Conservation (phyloP, 2,888 invertebrate genomes). For the Drosophila helvetica region DNA sequence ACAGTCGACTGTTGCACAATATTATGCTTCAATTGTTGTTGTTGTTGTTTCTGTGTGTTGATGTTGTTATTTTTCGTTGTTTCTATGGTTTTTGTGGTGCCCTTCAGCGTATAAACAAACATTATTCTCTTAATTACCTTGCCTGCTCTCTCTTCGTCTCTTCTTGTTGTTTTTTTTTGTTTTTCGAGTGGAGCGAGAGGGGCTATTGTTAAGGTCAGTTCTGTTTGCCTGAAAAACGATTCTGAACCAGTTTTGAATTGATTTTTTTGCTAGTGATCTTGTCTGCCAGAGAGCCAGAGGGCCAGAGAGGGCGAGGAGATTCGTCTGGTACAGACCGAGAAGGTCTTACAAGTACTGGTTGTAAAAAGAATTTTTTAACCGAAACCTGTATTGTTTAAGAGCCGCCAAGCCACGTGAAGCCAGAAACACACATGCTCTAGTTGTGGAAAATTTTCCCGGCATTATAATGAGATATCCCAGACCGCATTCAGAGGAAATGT, state of each 20-base stretch:
- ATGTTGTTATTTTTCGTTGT: conserved; percentile 8
- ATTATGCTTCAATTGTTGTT: not conserved
- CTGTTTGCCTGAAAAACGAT: conserved; percentile 16
- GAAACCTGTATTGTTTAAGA: conserved; percentile 28
- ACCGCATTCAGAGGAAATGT: conserved; percentile 21
- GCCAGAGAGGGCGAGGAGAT: conserved; percentile 7
- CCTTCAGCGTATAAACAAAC: conserved; percentile 32
- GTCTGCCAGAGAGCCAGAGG: not conserved
- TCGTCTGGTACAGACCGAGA: not conserved
- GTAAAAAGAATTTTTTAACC: not conserved
- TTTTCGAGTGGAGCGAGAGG: conserved; percentile 1
- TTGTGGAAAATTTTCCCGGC: not conserved
- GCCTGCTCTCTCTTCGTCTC: conserved; percentile 6
- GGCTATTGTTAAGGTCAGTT: conserved; percentile 44
- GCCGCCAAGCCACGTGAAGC: conserved; percentile 35
- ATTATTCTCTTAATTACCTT: conserved; percentile 22
- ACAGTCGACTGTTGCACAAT: conserved; percentile 35
- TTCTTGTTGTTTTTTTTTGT: conserved; percentile 1
- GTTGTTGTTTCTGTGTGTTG: conserved; percentile 4
- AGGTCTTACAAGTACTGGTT: not conserved
- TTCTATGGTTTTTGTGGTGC: conserved; percentile 12
- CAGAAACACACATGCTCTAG: not conserved
- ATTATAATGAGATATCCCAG: conserved; percentile 10
- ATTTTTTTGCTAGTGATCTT: not conserved
- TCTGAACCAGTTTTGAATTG: conserved; percentile 4